These are phyloP conservation scores for Polydrusus cervinus DNA, from an alignment of 2,888 invertebrate species.

Conservation along the genomic window DNA sequence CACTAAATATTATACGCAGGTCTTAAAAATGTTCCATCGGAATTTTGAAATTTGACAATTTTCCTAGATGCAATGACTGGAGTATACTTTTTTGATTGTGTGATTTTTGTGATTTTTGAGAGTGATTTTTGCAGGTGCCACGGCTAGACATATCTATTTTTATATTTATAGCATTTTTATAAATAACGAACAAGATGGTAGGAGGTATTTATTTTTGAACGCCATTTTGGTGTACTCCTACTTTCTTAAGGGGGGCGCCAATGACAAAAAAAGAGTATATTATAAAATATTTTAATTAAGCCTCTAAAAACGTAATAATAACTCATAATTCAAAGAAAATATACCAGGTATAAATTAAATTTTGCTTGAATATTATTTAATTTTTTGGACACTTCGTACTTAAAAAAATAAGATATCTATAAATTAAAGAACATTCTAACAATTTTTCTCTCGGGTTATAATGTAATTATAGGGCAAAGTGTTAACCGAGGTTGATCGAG, in stretches of 20 bases:
- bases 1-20: too few relatives aligned
- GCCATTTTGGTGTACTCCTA: slow-evolving; percentile 66
- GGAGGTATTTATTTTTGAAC: slow-evolving; percentile 67
- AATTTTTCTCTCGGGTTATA: too few relatives aligned
- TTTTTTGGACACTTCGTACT: too few relatives aligned
- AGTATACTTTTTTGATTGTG: slow-evolving; percentile 59
- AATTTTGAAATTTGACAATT: slow-evolving; percentile 6
- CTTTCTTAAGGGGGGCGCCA: slow-evolving; percentile 37
- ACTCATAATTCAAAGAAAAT: too few relatives aligned
- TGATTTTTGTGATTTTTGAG: slow-evolving; percentile 68
- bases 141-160: slow-evolving; percentile 57
- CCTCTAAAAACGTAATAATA: too few relatives aligned
- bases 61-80: slow-evolving; percentile 8
- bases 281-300: slow-evolving; percentile 60
- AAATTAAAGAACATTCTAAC: too few relatives aligned
- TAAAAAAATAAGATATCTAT: too few relatives aligned
- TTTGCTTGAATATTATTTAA: too few relatives aligned
- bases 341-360: too few relatives aligned
- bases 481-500: too few relatives aligned
- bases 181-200: slow-evolving; percentile 28
- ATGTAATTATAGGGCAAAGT: too few relatives aligned
- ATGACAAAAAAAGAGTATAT: slow-evolving; percentile 59
- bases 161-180: slow-evolving; percentile 52
- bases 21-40: background rate
- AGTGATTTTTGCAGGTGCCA: slow-evolving; percentile 70